These are phyloP conservation scores for Perizoma affinitatum DNA, from an alignment of 2,888 invertebrate genomes.

Conservation along the genomic window DNA sequence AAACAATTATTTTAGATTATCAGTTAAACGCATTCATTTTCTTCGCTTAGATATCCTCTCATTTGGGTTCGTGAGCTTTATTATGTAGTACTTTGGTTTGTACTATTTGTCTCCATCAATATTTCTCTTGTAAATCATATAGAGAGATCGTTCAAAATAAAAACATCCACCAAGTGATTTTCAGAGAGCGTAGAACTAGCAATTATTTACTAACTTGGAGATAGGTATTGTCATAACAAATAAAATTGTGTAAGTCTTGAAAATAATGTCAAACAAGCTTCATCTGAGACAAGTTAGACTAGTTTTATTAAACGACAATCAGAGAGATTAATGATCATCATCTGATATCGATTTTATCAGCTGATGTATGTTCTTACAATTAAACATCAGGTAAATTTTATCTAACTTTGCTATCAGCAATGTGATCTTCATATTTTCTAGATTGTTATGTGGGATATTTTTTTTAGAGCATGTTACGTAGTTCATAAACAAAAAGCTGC, in stretches of 20 bases:
- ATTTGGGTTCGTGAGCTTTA: no score
- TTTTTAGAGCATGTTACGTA: no score
- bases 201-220: not conserved
- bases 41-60: no score
- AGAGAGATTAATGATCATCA: constrained; percentile 13
- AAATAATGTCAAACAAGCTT: constrained; percentile 5
- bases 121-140: no score
- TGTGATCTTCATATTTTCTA: no score
- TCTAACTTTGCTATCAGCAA: no score
- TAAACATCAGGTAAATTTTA: not conserved
- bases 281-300: constrained; percentile 10
- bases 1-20: constrained; percentile 14
- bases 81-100: no score
- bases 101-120: no score
- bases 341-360: constrained; percentile 12
- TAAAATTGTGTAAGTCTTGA: constrained; percentile 3
- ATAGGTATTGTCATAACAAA: not conserved
- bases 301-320: constrained; percentile 7
- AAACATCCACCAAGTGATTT: not conserved
- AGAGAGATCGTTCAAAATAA: no score
- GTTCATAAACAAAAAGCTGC: no score
- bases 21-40: not conserved
- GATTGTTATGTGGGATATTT: no score
- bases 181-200: not conserved
- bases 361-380: not conserved